Evolutionary conservation across 2,797 vertebrate species (phyloP), one percentile per base, ranked within the genome.

Genomic region (Vultur gryphus): DNA sequence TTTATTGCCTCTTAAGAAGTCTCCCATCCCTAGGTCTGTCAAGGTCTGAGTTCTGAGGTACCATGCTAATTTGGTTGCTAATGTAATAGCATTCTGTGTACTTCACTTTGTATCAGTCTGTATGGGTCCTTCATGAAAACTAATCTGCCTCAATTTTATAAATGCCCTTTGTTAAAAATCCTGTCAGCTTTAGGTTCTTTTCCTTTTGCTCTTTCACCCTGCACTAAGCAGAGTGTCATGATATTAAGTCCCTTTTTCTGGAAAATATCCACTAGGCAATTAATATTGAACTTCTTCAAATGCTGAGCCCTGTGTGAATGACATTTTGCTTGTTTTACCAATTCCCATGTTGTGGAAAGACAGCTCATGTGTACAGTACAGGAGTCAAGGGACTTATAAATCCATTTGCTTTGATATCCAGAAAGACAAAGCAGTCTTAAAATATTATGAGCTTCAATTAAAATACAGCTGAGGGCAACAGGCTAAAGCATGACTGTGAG

Each of bases 401-500:
- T 84, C 86, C 84, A 95, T 94, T 96, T 93, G 18, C 75, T 94
- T 70, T 94, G 93, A 64, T 93, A 95, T 70, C 71, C 90, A 48
- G 69, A 86, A 95, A 85, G 89, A 90, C 85, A 94, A 89, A 94
- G 75, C 78, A 83, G 70, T 91, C 88, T 93, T 96, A 87, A 95
- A 96, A 95, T 87, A 95, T 89, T 89, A 94, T 24, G 46, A 87
- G 64, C 24, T 78, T 92, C 93, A 92, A 89, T 95, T 95, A 95
- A 97, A 94, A 70, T 18, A 57, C 26, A 73, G 90, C 80, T 75
- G 80, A 96, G 93, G 87, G 81, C 76, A 80, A 61, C 61, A 85
- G 87, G 90, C 58, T 84, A 15, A 75, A 84, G 65, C 24, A 58
- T 10, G 54, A 51, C 87, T 87, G 77, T 24, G 51, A 87, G 70